phyloP scores from a whole-genome alignment of 2,888 invertebrate species.

The Adela reaumurella region DNA sequence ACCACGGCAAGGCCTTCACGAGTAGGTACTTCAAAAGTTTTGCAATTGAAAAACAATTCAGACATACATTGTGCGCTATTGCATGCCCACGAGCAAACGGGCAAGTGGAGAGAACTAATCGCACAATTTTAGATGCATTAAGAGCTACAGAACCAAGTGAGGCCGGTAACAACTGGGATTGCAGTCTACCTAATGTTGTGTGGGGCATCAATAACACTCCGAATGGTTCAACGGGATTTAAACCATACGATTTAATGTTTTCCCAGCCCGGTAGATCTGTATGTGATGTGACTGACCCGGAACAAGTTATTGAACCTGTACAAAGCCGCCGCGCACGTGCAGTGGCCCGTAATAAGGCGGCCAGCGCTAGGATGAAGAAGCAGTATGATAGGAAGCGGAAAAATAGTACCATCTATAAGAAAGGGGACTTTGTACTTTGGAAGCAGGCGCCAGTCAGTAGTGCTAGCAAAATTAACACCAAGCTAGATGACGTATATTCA shows the following conservation, averaged over 20 bases:
- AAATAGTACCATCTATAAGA: constrained; percentile 9
- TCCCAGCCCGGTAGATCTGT: constrained; percentile 7
- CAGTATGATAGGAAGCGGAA: constrained; percentile 9
- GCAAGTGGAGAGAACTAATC: constrained; percentile 16
- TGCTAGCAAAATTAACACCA: constrained; percentile 11
- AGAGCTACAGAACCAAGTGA: constrained; percentile 13
- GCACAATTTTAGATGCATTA: constrained; percentile 13
- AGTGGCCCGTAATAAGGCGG: background rate
- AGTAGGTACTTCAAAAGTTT: constrained; percentile 6
- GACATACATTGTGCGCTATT: constrained; percentile 2
- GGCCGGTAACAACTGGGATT: constrained; percentile 6
- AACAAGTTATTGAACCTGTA: background rate
- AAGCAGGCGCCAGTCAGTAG: constrained; percentile 10
- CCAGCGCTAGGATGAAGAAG: constrained; percentile 8
- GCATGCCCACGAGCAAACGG: too few species aligned
- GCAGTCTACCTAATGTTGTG: background rate
- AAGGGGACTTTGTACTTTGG: constrained; percentile 14
- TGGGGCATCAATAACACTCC: constrained; percentile 13
- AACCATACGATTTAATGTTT: constrained; percentile 15
- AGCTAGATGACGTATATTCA: constrained; percentile 14
- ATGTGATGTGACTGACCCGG: constrained; percentile 4
- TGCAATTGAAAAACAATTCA: background rate
- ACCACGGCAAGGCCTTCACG: constrained; percentile 5
- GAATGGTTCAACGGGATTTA: constrained; percentile 11
- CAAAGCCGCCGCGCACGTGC: background rate